A percentile compares a stretch with the other conserved stretches of the same genome.
Conservation (phyloP, 2,888 invertebrate genomes). For the Hydraecia micacea region DNA sequence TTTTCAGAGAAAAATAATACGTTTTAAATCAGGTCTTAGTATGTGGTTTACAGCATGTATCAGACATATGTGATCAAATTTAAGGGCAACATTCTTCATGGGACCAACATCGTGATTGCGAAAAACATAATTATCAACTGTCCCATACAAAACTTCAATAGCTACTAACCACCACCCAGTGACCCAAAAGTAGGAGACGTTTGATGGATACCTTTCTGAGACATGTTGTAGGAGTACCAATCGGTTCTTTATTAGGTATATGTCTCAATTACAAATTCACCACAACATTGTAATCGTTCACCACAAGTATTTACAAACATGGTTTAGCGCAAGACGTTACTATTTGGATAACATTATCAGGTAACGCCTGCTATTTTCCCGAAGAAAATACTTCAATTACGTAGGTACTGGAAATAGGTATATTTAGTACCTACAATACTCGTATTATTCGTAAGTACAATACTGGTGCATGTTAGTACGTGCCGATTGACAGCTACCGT, state of each 20-base stretch:
- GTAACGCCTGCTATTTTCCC: conserved; percentile 15
- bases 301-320: conserved; percentile 31
- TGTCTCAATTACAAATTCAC: conserved; percentile 27
- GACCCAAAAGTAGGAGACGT: too few relatives aligned
- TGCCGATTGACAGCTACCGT: conserved; percentile 11
- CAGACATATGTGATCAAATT: too few relatives aligned
- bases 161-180: too few relatives aligned
- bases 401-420: conserved; percentile 4
- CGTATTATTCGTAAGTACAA: background rate
- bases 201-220: too few relatives aligned
- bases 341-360: conserved; percentile 21
- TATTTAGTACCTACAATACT: background rate
- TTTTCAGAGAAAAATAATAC: background rate
- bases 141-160: too few relatives aligned
- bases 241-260: background rate
- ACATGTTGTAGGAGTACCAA: background rate
- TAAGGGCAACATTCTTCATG: too few relatives aligned
- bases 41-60: too few relatives aligned
- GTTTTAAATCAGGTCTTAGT: background rate
- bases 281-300: conserved; percentile 28
- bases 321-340: background rate
- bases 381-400: conserved; percentile 32
- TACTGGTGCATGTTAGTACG: background rate
- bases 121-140: too few relatives aligned
- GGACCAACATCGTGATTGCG: too few relatives aligned